These are phyloP conservation scores for Danaus melanippus DNA, from an alignment of 1,140 invertebrate genomes.

Conservation along the genomic window DNA sequence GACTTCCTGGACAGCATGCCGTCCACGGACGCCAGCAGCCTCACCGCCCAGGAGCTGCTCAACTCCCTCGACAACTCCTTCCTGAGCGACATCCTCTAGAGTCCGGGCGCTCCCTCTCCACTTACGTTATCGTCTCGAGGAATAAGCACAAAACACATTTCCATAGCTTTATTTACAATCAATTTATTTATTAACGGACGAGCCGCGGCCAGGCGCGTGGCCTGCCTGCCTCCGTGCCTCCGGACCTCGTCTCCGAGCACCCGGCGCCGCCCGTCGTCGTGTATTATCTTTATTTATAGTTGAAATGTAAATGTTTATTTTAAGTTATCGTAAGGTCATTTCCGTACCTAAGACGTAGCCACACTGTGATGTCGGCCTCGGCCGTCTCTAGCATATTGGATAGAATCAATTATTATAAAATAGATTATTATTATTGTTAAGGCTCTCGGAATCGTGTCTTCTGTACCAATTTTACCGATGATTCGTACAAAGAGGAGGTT, in stretches of 20 bases:
- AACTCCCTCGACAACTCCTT: constrained; percentile 75
- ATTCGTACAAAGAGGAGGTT: constrained; percentile 21
- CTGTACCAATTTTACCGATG: background rate
- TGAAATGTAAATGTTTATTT: constrained; percentile 60
- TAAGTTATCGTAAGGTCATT: constrained; percentile 62
- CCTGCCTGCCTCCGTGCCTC: too few species aligned
- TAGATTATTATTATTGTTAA: constrained; percentile 69
- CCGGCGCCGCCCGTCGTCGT: background rate
- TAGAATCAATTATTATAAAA: constrained; percentile 67
- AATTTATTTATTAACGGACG: constrained; percentile 48
- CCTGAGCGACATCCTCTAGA: constrained; percentile 64
- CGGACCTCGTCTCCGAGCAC: too few species aligned
- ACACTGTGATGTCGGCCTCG: constrained; percentile 70
- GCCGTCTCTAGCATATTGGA: constrained; percentile 60
- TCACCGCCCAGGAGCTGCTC: constrained; percentile 83
- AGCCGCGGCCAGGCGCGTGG: constrained; percentile 2
- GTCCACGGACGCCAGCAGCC: constrained; percentile 77
- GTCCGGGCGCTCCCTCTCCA: background rate
- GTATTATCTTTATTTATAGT: constrained; percentile 40
- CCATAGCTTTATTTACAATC: constrained; percentile 55
- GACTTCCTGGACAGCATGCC: constrained; percentile 87
- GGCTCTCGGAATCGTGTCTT: constrained; percentile 67
- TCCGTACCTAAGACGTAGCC: constrained; percentile 69
- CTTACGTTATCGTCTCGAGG: constrained; percentile 7
- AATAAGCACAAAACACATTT: constrained; percentile 66